These are phyloP conservation scores for Isaurus tuberculatus DNA, from an alignment of 92 coral and sea anemone genomes.

Conservation along the genomic window DNA sequence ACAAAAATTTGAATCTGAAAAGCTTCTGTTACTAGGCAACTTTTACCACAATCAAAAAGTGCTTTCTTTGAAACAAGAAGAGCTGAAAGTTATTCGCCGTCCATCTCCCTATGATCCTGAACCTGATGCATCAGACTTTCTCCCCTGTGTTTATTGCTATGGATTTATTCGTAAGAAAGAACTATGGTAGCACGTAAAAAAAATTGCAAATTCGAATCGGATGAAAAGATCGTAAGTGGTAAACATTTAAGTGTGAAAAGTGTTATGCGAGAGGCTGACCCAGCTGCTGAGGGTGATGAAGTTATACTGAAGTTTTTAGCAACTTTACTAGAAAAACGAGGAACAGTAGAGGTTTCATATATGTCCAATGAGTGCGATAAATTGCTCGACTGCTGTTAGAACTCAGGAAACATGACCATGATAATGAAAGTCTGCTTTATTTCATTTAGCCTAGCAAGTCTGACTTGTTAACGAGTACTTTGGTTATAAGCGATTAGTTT, in stretches of 20 bases:
- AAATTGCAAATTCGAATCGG: slow-evolving; percentile 28
- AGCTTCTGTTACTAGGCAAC: slow-evolving; percentile 50
- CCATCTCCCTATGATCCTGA: slow-evolving; percentile 25
- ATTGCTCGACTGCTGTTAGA: slow-evolving; percentile 22
- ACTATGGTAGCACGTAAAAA: slow-evolving; percentile 47
- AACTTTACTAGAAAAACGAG: slow-evolving; percentile 18
- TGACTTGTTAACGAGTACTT: no score
- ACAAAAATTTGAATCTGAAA: slow-evolving; percentile 39
- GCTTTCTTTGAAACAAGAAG: slow-evolving; percentile 44
- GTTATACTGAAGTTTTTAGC: slow-evolving; percentile 25
- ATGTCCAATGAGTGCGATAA: slow-evolving; percentile 33
- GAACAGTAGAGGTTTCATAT: neutral
- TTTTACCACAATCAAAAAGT: slow-evolving; percentile 60
- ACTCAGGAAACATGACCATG: slow-evolving; percentile 14
- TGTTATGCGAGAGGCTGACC: slow-evolving; percentile 3
- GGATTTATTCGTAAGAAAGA: slow-evolving; percentile 36
- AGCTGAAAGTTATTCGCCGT: slow-evolving; percentile 46
- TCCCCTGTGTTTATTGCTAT: slow-evolving; percentile 50
- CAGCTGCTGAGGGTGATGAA: slow-evolving; percentile 37
- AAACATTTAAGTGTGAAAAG: neutral
- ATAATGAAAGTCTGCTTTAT: neutral
- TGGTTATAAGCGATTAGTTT: no score
- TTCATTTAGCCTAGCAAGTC: slow-evolving; percentile 26
- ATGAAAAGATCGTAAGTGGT: neutral
- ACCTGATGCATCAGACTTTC: slow-evolving; percentile 38